Evolutionary conservation across 2,888 invertebrate species (phyloP), one percentile per base, ranked within the genome.

Genomic region (Magallana nippona): DNA sequence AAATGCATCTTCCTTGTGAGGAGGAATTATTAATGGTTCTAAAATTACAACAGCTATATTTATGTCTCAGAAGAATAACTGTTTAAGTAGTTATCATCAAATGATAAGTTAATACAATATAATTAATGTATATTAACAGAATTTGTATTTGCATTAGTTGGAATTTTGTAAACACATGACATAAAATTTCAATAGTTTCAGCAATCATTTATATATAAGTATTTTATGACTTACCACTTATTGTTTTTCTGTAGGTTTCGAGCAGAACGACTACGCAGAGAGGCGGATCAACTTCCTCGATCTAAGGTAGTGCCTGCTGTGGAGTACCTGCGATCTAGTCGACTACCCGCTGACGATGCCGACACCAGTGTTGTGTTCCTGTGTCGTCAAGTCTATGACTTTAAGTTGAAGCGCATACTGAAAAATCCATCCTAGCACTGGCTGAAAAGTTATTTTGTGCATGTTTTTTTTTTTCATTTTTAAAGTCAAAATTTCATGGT

Each of bases 371-470:
- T 98, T 94, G 97, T 99, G 77, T 97, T 98, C 94, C 97, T 98
- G 95, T 98, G 98, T 95, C 96, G 98, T 80, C 96, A 97, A 91
- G 97, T 98, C 86, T 99, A 98, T 95, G 98, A 99, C 95, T 98
- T 98, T 95, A 96, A 98, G 90, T 97, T 97, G 91, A 98, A 97
- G 94, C 95, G 97, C 91, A 96, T 97, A 86, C 93, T 95, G 83
- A 95, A 95, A 89, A 95, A 95, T 90, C 95, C 95, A 55, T 88
- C 90, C 10, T 91, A 85, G 78, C 78, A 78, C 19, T 19, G 19
- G 55, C n/a, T 27, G 2, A 71, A 13, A 17, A n/a, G 60, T 19
- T n/a, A 79, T 55, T 55, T 22, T 22, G n/a, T n/a, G n/a, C 44
- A 44, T 44, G 44, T 27, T 27, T 27, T 27, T 8, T 44, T 10